These are phyloP conservation scores for Upupa epops DNA, from an alignment of 2,113 vertebrate species.

Conservation along the genomic window DNA sequence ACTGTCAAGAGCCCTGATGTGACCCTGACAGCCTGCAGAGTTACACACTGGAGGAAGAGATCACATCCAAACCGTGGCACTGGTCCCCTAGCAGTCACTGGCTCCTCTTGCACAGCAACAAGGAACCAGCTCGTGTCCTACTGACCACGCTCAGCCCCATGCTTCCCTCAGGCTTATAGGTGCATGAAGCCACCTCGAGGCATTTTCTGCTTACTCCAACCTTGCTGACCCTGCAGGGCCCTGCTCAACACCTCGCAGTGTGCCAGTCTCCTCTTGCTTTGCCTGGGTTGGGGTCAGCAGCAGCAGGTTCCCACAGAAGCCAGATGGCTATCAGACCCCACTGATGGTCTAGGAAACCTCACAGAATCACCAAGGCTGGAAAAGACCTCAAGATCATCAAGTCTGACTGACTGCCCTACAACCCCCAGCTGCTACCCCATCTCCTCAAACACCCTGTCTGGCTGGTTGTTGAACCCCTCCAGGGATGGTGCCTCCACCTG, in stretches of 20 bases:
- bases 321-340: background rate
- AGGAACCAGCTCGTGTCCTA: background rate
- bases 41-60: background rate
- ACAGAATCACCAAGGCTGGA: too few species aligned
- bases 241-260: too few species aligned
- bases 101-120: accelerated
- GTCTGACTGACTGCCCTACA: too few species aligned
- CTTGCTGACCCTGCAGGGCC: too few species aligned
- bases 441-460: too few species aligned
- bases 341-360: background rate
- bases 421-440: too few species aligned
- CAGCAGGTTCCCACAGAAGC: background rate
- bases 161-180: background rate
- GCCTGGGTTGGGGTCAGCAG: background rate
- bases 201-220: background rate
- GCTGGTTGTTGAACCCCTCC: too few species aligned
- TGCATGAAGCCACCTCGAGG: background rate
- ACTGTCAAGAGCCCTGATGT: accelerated
- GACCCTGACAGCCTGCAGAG: background rate
- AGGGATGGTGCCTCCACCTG: too few species aligned
- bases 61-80: background rate
- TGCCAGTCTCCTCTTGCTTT: too few species aligned
- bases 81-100: background rate
- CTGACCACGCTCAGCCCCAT: accelerated
- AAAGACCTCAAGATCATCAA: too few species aligned